Conservation (phyloP, 2,888 invertebrate genomes). For the Seladonia tumulorum region DNA sequence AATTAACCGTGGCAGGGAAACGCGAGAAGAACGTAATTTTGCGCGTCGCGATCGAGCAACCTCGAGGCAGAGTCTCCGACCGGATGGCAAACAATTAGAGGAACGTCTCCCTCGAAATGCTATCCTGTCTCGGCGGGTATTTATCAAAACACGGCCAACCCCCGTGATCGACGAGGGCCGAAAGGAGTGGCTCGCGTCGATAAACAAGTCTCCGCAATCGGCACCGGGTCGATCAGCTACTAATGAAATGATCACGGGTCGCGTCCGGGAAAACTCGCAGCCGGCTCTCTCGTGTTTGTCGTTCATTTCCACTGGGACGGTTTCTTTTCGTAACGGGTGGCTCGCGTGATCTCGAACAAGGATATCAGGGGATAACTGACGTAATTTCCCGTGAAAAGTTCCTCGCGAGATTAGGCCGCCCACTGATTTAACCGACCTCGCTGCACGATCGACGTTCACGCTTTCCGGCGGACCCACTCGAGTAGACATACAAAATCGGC, state of each 20-base stretch:
- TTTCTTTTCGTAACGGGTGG: constrained; percentile 49
- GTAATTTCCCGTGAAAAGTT: constrained; percentile 37
- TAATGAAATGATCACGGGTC: constrained; percentile 64
- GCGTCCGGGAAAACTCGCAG: constrained; percentile 32
- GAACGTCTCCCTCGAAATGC: constrained; percentile 34
- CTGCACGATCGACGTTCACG: background rate
- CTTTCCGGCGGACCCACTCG: background rate
- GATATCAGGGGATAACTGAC: constrained; percentile 18
- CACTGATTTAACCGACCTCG: background rate
- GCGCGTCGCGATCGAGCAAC: constrained; percentile 37
- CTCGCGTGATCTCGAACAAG: constrained; percentile 29
- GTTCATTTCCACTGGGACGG: constrained; percentile 51
- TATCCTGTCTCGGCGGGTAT: constrained; percentile 35
- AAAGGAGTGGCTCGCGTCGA: constrained; percentile 31
- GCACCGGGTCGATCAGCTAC: constrained; percentile 41
- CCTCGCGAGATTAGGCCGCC: background rate
- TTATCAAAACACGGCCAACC: constrained; percentile 51
- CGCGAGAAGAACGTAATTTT: constrained; percentile 58
- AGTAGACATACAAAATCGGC: background rate
- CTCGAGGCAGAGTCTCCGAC: background rate
- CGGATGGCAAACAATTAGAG: constrained; percentile 51
- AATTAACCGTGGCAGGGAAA: constrained; percentile 60
- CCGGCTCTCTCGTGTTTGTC: constrained; percentile 63
- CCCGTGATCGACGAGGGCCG: background rate
- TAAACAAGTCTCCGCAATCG: constrained; percentile 60